Evolutionary conservation across 2,888 invertebrate species (phyloP).

Genomic region (Thumatha senex): DNA sequence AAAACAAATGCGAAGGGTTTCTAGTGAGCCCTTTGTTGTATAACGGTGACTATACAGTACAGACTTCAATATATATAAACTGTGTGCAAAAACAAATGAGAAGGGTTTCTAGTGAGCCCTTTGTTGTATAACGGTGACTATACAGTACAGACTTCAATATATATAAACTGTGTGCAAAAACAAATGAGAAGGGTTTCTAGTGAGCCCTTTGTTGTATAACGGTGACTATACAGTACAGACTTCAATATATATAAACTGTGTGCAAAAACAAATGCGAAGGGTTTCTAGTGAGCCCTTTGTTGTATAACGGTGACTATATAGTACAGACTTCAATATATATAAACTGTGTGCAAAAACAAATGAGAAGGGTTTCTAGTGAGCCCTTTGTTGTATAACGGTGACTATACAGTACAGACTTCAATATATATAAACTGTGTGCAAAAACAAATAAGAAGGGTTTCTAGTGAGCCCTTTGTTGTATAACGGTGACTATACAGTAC

Average conservation of each 20-base stretch:
- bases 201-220: neutral
- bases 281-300: neutral
- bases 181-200: neutral
- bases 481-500: neutral
- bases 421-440: neutral
- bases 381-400: neutral
- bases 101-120: neutral
- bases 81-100: neutral
- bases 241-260: too few species aligned
- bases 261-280: neutral
- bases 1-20: neutral
- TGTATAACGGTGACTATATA: neutral
- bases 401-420: neutral
- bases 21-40: neutral
- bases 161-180: too few species aligned
- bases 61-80: too few species aligned
- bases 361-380: neutral
- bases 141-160: neutral
- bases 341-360: too few species aligned
- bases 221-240: neutral
- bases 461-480: neutral
- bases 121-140: neutral
- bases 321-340: neutral
- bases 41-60: neutral
- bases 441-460: neutral